phyloP scores from a whole-genome alignment of 2,113 vertebrate genomes.

The Mormyrus iriodes region DNA sequence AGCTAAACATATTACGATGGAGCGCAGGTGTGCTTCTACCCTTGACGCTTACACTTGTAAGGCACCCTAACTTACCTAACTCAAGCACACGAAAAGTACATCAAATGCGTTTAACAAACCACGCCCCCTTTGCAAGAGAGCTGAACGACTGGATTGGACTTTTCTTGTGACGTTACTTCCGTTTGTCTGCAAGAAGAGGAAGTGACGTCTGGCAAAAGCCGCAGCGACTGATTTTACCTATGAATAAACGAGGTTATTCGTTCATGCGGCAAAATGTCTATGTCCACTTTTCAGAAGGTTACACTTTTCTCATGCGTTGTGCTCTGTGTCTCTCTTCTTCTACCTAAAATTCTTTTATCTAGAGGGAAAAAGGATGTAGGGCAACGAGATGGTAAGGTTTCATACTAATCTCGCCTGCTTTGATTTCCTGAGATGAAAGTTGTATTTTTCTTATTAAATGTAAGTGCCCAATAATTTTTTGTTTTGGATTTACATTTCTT shows the following conservation, averaged over 20 bases:
- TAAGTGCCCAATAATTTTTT: neutral
- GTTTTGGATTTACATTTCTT: neutral
- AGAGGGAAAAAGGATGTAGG: slow-evolving; percentile 61
- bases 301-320: slow-evolving; percentile 72
- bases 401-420: neutral
- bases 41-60: neutral
- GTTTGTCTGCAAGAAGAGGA: neutral
- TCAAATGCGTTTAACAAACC: neutral
- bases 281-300: slow-evolving; percentile 70
- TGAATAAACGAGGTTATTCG: neutral
- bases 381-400: slow-evolving; percentile 67
- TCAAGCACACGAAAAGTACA: neutral
- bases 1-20: neutral
- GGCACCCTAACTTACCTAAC: neutral
- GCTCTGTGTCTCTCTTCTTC: slow-evolving; percentile 77
- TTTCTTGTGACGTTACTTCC: neutral
- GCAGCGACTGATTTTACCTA: neutral
- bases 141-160: neutral
- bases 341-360: slow-evolving; percentile 74
- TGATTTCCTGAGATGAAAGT: neutral
- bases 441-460: neutral
- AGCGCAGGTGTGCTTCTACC: neutral
- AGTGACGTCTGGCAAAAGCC: neutral
- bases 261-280: slow-evolving; percentile 57
- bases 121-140: neutral